Conservation (phyloP, 1,140 invertebrate genomes). For the Drosophila kikkawai region DNA sequence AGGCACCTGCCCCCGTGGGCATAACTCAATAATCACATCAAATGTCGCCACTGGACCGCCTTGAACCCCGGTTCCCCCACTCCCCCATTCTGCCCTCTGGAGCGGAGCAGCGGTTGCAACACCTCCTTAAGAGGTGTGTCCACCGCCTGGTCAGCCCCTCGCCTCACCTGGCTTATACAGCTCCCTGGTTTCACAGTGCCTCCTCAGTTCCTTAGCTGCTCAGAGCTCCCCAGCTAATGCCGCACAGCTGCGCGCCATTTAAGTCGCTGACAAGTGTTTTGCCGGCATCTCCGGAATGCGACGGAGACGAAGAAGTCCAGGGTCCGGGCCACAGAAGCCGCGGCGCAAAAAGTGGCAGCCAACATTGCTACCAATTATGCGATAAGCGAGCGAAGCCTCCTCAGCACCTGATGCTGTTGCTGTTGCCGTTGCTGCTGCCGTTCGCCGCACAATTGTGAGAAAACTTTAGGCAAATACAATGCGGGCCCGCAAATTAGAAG, state of each 20-base stretch:
- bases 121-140: slow-evolving; percentile 76
- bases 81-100: slow-evolving; percentile 8
- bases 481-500: slow-evolving; percentile 29
- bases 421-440: neutral
- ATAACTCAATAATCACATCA: slow-evolving; percentile 83
- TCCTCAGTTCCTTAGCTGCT: slow-evolving; percentile 9
- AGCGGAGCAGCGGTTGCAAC: slow-evolving; percentile 47
- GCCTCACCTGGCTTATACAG: slow-evolving; percentile 16
- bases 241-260: slow-evolving; percentile 80
- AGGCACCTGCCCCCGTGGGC: slow-evolving; percentile 76
- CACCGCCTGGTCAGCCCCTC: slow-evolving; percentile 23
- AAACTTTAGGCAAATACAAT: slow-evolving; percentile 37
- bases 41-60: slow-evolving; percentile 62
- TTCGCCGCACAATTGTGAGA: slow-evolving; percentile 38
- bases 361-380: slow-evolving; percentile 83
- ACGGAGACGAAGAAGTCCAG: slow-evolving; percentile 33
- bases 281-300: slow-evolving; percentile 78
- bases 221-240: slow-evolving; percentile 57
- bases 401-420: slow-evolving; percentile 30
- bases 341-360: slow-evolving; percentile 78
- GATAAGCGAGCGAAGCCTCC: slow-evolving; percentile 63
- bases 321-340: slow-evolving; percentile 45
- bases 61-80: slow-evolving; percentile 9
- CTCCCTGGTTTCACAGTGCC: slow-evolving; percentile 15
- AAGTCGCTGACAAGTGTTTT: slow-evolving; percentile 82